Evolutionary conservation across 2,888 invertebrate genomes (phyloP), one percentile per base, ranked within the genome.

Genomic region (Shargacucullia verbasci): DNA sequence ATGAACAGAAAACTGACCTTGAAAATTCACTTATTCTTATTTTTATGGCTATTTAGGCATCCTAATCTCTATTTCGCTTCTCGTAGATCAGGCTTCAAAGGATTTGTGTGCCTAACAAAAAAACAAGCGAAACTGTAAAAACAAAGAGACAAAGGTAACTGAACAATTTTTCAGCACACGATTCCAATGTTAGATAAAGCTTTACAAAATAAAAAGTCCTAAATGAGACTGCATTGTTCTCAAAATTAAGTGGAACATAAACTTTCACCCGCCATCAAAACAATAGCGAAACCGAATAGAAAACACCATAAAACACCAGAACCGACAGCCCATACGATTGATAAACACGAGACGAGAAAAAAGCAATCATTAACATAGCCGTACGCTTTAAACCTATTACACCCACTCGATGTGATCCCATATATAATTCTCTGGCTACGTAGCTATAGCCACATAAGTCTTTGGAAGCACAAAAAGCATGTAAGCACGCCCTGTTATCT

Each of bases 401-500:
- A 40, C 68, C 63, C 59, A 56, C 58, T 14, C 35, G 3, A 48
- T 41, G 43, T 43, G 37, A 37, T 44, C 25, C 20, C 29, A 41
- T 12, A 25, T 60, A 66, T 59, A 39, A 40, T 52, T 54, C 46
- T 38, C n/a, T 29, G 13, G 7, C 37, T 47, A 59, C 29, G 43
- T 29, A 38, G 9, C 29, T 29, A 29, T 20, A 20, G 48, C 38
- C 38, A 39, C 48, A 68, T 70, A 70, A 70, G 62, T 78, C 70
- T 61, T 57, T 59, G 49, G 65, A 69, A 73, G 71, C 74, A 79
- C 81, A 82, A 84, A 83, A 78, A 70, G 61, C 55, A 58, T 53
- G 60, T 53, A 59, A 60, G 67, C 60, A 38, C 50, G 70, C 70
- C 65, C 65, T 73, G 79, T 83, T 86, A 85, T 85, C 86, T 77